Evolutionary conservation across 1,140 invertebrate genomes (phyloP).

Genomic region (Dinothrombium tinctorium): DNA sequence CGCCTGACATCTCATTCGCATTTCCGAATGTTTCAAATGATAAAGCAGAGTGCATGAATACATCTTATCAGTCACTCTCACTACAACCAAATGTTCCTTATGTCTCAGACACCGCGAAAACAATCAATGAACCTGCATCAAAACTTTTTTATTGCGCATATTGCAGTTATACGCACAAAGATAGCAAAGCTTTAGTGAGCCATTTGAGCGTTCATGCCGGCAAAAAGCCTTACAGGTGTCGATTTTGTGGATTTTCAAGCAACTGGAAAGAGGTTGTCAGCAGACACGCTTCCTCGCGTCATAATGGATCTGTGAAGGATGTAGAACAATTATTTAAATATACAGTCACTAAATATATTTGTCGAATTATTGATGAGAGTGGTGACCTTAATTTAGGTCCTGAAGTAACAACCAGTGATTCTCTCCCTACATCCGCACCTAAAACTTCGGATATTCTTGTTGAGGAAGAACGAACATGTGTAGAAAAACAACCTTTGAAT

Average conservation of each 20-base stretch:
- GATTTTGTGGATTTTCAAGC: conserved; percentile 44
- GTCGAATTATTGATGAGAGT: conserved; percentile 1
- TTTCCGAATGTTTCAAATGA: conserved; percentile 13
- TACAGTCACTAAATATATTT: conserved; percentile 5
- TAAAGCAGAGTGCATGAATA: conserved; percentile 15
- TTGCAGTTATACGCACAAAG: conserved; percentile 28
- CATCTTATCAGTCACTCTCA: background rate
- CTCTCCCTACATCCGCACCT: background rate
- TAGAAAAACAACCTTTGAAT: background rate
- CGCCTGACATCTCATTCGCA: conserved; percentile 13
- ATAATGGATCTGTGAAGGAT: conserved; percentile 10
- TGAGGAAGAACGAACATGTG: background rate
- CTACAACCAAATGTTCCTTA: conserved; percentile 13
- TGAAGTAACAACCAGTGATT: background rate
- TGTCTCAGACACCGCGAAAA: background rate
- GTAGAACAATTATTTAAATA: conserved; percentile 14
- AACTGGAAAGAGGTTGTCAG: conserved; percentile 54
- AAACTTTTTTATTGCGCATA: conserved; percentile 16
- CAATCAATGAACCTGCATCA: conserved; percentile 16
- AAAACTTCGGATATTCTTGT: background rate
- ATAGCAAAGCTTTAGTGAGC: conserved; percentile 33
- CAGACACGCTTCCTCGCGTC: conserved; percentile 9
- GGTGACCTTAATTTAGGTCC: conserved; percentile 3
- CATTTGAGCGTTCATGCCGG: conserved; percentile 21
- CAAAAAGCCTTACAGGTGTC: conserved; percentile 33